Evolutionary conservation across 2,113 vertebrate genomes (phyloP), one percentile per base, ranked within the genome.

Genomic region (Hoplias malabaricus): DNA sequence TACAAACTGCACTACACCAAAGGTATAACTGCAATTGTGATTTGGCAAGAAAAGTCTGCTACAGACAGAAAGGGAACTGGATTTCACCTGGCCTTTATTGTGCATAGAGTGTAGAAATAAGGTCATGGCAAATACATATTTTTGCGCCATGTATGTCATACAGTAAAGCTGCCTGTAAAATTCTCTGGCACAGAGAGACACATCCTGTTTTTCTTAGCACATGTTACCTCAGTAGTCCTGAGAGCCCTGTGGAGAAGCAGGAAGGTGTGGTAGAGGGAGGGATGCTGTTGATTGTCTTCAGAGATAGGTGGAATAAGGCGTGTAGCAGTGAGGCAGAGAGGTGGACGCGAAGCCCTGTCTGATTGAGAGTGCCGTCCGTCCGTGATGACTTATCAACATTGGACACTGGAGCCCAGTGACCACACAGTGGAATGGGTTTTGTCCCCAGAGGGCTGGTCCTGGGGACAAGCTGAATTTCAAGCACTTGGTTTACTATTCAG

Each of bases 351-450:
- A 29, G 69, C 56, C 57, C 73, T 57, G 76, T 73, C 77, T 81
- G 81, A 82, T 78, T 77, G 81, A 85, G 77, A 81, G 54, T 33
- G 69, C 69, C 65, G 73, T 50, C 56, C 54, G 34, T 73, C 69
- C 25, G 25, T 72, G 82, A 81, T 73, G 53, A 76, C 84, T 84
- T 82, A 73, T 77, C 82, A 83, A 83, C 73, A 67, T 33, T 3
- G n/a, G 56, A 74, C 63, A 36, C 69, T 56, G 42, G n/a, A 21
- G 57, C 56, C 21, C 62, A 69, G 62, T 68, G 54, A 72, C 50
- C 63, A 70, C 66, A 72, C 67, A 66, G 46, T 46, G 66, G 62
- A 80, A 75, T 31, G 10, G 53, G 59, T 21, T 69, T 65, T 70
- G 59, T 75, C 63, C 73, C 79, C 53, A 43, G 75, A 81, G 84